phyloP scores from a whole-genome alignment of 2,888 invertebrate species.

The Drosophila phalerata region DNA sequence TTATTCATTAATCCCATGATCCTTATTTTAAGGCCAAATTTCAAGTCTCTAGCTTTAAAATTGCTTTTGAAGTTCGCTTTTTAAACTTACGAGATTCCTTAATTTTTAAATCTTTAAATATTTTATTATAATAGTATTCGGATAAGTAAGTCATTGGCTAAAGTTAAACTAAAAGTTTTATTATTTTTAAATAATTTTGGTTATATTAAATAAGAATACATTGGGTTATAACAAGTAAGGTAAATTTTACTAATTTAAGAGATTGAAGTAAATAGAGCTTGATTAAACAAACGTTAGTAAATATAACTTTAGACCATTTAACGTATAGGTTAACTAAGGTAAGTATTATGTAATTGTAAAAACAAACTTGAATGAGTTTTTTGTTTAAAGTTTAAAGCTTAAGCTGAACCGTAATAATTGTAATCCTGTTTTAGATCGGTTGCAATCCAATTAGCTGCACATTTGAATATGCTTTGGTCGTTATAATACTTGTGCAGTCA shows the following conservation, averaged over 20 bases:
- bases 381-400: too few species aligned
- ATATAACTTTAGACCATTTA: too few species aligned
- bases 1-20: too few species aligned
- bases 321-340: not conserved
- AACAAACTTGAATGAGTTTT: not conserved
- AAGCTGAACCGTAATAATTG: constrained; percentile 5
- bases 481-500: constrained; percentile 26
- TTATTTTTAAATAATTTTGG: not conserved
- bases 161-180: too few species aligned
- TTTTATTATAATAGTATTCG: too few species aligned
- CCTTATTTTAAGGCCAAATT: too few species aligned
- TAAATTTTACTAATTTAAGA: not conserved
- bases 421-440: not conserved
- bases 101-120: too few species aligned
- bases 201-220: not conserved
- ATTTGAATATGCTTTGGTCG: constrained; percentile 10
- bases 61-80: too few species aligned
- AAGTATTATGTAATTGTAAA: not conserved
- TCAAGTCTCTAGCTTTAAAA: too few species aligned
- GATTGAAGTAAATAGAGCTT: not conserved
- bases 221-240: not conserved
- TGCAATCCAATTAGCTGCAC: constrained; percentile 31
- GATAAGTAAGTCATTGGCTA: too few species aligned
- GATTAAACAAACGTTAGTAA: not conserved
- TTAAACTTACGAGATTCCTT: too few species aligned